A percentile compares a stretch with the other conserved stretches of the same genome.
Conservation (phyloP, 2,888 invertebrate genomes). For the Campoplex capitator region DNA sequence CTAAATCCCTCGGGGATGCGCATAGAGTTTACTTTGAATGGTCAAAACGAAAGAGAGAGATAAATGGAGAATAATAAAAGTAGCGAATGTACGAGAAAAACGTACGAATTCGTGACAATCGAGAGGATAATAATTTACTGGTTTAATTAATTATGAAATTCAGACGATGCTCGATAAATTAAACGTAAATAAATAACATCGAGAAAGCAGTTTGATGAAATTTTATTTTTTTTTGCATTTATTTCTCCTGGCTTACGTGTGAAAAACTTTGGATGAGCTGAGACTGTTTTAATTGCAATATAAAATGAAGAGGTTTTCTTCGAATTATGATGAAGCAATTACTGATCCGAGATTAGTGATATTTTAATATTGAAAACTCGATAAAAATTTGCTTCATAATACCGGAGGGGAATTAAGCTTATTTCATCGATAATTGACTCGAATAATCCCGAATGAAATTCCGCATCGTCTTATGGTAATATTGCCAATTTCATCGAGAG, state of each 20-base stretch:
- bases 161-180: background rate
- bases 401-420: background rate
- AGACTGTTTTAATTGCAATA: background rate
- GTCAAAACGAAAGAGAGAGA: background rate
- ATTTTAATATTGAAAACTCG: background rate
- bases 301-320: background rate
- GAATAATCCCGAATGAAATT: constrained; percentile 41
- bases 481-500: constrained; percentile 21
- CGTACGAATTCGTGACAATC: background rate
- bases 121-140: background rate
- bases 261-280: background rate
- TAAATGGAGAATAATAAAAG: background rate
- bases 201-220: too few relatives aligned
- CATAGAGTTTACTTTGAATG: constrained; percentile 6
- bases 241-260: background rate
- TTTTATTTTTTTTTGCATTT: too few relatives aligned
- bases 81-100: background rate
- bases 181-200: background rate
- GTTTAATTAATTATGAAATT: background rate
- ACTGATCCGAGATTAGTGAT: background rate
- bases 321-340: background rate
- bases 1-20: constrained; percentile 31
- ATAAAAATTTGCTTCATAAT: background rate
- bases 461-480: constrained; percentile 1
- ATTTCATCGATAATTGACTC: constrained; percentile 20